Percentiles rank a stretch among this genome's conserved stretches.
These are phyloP conservation scores for Trichomalopsis sarcophagae DNA, from an alignment of 1,140 invertebrate species.

Conservation along the genomic window DNA sequence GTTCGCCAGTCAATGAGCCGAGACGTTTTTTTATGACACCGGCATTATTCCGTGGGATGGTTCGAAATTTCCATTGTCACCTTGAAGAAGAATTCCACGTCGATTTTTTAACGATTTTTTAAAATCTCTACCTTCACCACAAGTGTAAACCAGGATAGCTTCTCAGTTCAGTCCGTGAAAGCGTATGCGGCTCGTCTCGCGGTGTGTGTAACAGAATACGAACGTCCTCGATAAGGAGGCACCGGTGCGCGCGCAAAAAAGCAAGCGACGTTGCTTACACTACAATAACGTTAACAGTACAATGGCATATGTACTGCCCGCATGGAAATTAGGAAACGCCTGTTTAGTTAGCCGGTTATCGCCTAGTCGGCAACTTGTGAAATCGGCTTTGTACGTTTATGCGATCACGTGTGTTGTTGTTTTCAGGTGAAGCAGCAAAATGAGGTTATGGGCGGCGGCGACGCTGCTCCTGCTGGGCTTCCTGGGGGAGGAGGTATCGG, in stretches of 20 bases:
- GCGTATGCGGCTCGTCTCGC: background rate
- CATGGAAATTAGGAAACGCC: background rate
- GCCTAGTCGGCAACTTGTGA: background rate
- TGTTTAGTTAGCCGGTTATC: background rate
- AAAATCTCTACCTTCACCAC: too few relatives aligned
- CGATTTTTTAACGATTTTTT: too few relatives aligned
- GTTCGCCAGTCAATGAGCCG: too few relatives aligned
- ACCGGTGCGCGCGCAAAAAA: background rate
- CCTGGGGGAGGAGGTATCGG: conserved; percentile 37
- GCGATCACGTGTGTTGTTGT: background rate
- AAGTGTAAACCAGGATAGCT: background rate
- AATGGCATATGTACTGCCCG: background rate
- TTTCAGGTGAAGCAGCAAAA: background rate
- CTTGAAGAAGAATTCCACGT: too few relatives aligned
- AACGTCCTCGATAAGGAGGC: background rate
- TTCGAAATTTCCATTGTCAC: too few relatives aligned
- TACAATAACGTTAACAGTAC: background rate
- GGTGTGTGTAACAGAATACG: background rate
- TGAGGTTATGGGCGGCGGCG: background rate
- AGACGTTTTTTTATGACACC: too few relatives aligned
- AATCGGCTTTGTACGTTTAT: background rate
- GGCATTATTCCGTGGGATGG: too few relatives aligned
- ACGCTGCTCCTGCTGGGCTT: conserved; percentile 46
- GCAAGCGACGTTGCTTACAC: background rate
- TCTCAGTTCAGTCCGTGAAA: background rate